Evolutionary conservation across 2,888 invertebrate species (phyloP), one percentile per base, ranked within the genome.

Genomic region (Oscheius sp.): DNA sequence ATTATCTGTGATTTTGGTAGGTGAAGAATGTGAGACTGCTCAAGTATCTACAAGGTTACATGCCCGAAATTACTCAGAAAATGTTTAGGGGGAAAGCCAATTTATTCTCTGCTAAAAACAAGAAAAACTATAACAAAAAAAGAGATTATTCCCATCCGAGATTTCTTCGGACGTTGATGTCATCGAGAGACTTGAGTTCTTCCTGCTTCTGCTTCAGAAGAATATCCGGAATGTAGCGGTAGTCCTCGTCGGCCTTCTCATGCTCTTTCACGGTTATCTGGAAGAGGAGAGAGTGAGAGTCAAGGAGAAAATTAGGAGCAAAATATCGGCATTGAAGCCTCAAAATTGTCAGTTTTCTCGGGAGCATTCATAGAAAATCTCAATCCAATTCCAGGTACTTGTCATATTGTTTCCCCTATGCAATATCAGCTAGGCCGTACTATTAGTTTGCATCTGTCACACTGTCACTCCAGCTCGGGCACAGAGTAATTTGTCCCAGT

Each of bases 171-270:
- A 87, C 80, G 59, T 78, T 78, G 10, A 86, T 86, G 76, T 88
- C 85, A 75, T 88, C 88, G n/a, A 88, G 79, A 10, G 82, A 78
- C 59, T 84, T 86, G 60, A 88, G 73, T 63, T 88, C 87, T 59
- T 80, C 83, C 70, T 88, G 86, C 50, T 82, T 84, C 74, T 85
- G 80, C 63, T 86, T 87, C 53, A 88, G 75, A 7, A 84, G 68
- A 37, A 84, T 63, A 62, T 88, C 88, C 1, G 88, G 87, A 59
- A 88, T 88, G 76, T 87, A 87, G 21, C 88, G 83, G 62, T 78
- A 79, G 60, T 84, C 82, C 71, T 88, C 88, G 75, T 88, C 88
- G 1, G 75, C 78, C 74, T 87, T 86, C 76, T 84, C 86, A 72
- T 88, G 86, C 37, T 83, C 81, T 74, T 88, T 88, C 35, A 88